Base-by-base conservation (phyloP, 2,888 invertebrate genomes). In the Cactoblastis cactorum region DNA sequence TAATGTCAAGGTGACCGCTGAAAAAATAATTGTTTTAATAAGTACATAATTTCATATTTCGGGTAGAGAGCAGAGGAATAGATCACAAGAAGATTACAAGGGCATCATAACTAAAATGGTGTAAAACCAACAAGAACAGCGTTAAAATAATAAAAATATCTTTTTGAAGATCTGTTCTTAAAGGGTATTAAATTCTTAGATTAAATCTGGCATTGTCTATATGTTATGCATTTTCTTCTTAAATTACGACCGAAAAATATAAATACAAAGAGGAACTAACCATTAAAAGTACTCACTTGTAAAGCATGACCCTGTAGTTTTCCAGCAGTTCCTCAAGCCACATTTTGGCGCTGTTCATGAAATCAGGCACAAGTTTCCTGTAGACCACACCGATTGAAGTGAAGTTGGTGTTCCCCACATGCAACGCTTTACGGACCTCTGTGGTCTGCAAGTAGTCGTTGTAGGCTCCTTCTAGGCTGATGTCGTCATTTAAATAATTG, bases 261-360 rank as follows among this genome's bases (percentile, higher is more conserved):
- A n/a, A n/a, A n/a, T n/a, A n/a, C n/a, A n/a, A n/a, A n/a, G n/a
- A n/a, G n/a, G n/a, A n/a, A n/a, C n/a, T n/a, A n/a, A n/a, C n/a
- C n/a, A n/a, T n/a, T n/a, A n/a, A n/a, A n/a, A n/a, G n/a, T n/a
- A 77, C 86, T 65, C 85, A 93, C 82, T 90, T 92, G 74, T 93
- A 93, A 46, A 92, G 78, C 87, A 93, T 81, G 37, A 93, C 91
- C 64, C 63, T 77, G 55, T 91, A 91, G 58, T 90, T 84, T 54
- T 92, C 90, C 11, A 92, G 61, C 2, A 92, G 65, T 52, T 90
- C 90, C 57, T 91, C 90, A 0, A 91, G 75, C 90, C 90, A 90
- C 53, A 77, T 74, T 64, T 92, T 92, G 1, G 92, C 91, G 18
- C 92, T 92, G 11, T 78, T 80, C 90, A 91, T 91, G 57, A 91